Percentiles rank a stretch among this genome's conserved stretches.
phyloP scores from a whole-genome alignment of 2,113 vertebrate genomes.

The Phyllostomus discolor region DNA sequence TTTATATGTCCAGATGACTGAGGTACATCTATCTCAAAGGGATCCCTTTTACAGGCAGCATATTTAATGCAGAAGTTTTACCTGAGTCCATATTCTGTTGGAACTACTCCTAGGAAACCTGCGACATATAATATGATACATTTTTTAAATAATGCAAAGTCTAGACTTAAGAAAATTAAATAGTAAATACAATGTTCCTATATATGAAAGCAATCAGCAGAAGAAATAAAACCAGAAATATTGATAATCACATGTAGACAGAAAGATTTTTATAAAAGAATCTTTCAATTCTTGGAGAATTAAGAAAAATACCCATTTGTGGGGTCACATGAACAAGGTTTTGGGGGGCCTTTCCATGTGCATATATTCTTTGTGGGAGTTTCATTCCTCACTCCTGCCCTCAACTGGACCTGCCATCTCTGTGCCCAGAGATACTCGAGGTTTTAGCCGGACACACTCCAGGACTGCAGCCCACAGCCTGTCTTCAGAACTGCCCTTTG shows the following conservation, averaged over 20 bases:
- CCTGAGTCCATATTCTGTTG: not conserved
- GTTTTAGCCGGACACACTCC: not conserved
- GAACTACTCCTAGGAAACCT: not conserved
- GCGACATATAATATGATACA: not conserved
- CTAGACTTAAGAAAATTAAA: not conserved
- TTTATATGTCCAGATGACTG: not conserved
- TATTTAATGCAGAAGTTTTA: not conserved
- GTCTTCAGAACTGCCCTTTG: not conserved
- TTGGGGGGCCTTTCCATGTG: not conserved
- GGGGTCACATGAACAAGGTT: not conserved
- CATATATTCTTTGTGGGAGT: not conserved
- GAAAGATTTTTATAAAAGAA: not conserved
- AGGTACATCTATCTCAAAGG: not conserved
- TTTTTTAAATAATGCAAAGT: not conserved
- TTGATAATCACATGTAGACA: not conserved
- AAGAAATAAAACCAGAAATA: not conserved
- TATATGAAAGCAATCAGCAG: not conserved
- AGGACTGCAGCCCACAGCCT: no score
- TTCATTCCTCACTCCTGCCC: not conserved
- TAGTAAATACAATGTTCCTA: not conserved
- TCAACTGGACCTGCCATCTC: not conserved
- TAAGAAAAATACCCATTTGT: not conserved
- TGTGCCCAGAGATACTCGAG: not conserved
- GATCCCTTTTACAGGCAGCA: not conserved
- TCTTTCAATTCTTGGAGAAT: not conserved